A percentile compares a stretch with the other conserved stretches of the same genome.
phyloP scores from a whole-genome alignment of 2,888 invertebrate genomes.

The Plusia festucae region DNA sequence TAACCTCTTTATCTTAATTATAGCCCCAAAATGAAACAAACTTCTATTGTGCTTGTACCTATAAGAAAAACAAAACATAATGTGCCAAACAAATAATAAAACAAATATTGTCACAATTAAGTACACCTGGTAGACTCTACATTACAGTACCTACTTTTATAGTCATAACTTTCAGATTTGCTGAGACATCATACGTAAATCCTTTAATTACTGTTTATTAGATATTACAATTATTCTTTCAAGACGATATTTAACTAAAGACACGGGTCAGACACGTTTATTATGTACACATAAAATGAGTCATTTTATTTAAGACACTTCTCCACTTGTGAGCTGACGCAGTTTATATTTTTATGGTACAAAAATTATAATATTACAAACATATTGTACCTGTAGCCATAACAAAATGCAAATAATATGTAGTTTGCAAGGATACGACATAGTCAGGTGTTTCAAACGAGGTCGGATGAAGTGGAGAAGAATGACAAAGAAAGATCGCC shows the following conservation, averaged over 20 bases:
- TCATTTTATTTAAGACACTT: not conserved
- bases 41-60: constrained; percentile 12
- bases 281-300: constrained; percentile 1
- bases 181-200: not conserved
- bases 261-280: not conserved
- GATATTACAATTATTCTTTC: not conserved
- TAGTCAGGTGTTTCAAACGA: constrained; percentile 4
- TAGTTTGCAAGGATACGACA: not conserved
- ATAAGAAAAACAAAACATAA: constrained; percentile 8
- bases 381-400: not conserved
- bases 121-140: not conserved
- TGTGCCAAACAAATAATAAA: not conserved
- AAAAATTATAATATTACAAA: not conserved
- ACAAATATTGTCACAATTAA: not conserved
- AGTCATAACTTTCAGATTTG: not conserved
- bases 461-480: not conserved
- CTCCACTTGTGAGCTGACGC: not conserved
- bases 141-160: not conserved
- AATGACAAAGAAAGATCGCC: not conserved
- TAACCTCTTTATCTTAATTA: constrained; percentile 73
- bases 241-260: no score
- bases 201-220: not conserved
- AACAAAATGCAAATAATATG: not conserved
- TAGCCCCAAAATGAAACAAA: constrained; percentile 20
- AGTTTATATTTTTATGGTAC: not conserved